A percentile compares a stretch with the other conserved stretches of the same genome.
Evolutionary conservation across 2,888 invertebrate genomes (phyloP).

Genomic region (Odontothrips loti): DNA sequence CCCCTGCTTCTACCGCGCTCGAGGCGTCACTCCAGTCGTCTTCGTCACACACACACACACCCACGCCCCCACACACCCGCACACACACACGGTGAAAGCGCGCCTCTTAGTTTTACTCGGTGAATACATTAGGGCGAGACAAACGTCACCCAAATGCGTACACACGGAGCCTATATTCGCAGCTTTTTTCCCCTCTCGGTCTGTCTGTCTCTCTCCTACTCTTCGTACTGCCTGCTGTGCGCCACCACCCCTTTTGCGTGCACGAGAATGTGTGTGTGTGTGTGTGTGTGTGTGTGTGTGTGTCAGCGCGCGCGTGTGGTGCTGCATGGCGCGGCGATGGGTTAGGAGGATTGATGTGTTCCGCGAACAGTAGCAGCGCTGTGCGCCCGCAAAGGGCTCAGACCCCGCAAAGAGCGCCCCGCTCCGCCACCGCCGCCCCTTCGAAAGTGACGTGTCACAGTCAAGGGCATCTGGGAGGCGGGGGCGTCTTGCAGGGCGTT

Average conservation of each 20-base stretch:
- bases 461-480: background rate
- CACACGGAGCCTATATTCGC: background rate
- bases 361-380: background rate
- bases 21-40: too few relatives aligned
- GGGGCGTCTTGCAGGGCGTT: too few relatives aligned
- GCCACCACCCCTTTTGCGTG: background rate
- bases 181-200: background rate
- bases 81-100: background rate
- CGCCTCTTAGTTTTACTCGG: constrained; percentile 16
- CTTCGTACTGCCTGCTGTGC: too few relatives aligned
- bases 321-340: background rate
- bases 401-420: too few relatives aligned
- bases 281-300: background rate
- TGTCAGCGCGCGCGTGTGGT: background rate
- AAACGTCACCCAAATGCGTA: constrained; percentile 12
- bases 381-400: too few relatives aligned
- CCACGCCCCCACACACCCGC: too few relatives aligned
- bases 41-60: too few relatives aligned
- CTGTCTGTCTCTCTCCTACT: background rate
- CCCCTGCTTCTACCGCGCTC: too few relatives aligned
- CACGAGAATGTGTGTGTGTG: background rate
- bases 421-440: too few relatives aligned
- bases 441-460: background rate
- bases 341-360: background rate
- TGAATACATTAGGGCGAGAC: constrained; percentile 24